Conservation (phyloP, 2,888 invertebrate genomes). For the Rhogogaster chlorosoma region DNA sequence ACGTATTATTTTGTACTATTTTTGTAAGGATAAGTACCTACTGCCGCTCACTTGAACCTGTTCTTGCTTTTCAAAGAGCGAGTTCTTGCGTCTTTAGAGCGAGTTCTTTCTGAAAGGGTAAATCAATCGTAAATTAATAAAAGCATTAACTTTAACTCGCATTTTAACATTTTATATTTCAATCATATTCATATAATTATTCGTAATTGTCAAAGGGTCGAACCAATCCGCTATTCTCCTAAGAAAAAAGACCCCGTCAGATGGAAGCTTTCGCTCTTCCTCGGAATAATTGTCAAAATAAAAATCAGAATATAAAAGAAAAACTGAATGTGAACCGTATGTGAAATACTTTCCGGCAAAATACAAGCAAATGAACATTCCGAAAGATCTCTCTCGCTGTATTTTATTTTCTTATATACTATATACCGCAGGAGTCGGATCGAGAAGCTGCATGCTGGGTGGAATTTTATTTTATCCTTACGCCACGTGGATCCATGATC, state of each 20-base stretch:
- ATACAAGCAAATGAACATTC: not conserved
- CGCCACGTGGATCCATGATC: conserved; percentile 7
- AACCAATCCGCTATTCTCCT: not conserved
- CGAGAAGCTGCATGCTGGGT: not conserved
- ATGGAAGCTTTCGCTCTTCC: not conserved
- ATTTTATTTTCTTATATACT: not conserved
- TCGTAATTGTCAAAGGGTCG: not conserved
- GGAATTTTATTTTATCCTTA: conserved; percentile 10
- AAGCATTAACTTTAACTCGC: not conserved
- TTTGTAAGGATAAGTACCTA: not conserved
- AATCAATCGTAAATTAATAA: not conserved
- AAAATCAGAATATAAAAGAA: not conserved
- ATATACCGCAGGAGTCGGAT: not conserved
- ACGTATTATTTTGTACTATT: no score
- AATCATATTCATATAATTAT: not conserved
- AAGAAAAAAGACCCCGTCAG: not conserved
- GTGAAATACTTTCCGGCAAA: not conserved
- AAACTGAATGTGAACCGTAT: not conserved
- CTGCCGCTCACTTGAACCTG: not conserved
- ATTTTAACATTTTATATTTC: not conserved
- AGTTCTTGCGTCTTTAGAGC: not conserved
- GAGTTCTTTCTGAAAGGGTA: not conserved
- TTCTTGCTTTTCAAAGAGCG: not conserved
- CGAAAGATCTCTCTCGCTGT: not conserved
- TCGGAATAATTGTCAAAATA: not conserved